Percentiles rank a stretch among this genome's conserved stretches.
Evolutionary conservation across 2,888 invertebrate genomes (phyloP).

Genomic region (Acleris sparsana): DNA sequence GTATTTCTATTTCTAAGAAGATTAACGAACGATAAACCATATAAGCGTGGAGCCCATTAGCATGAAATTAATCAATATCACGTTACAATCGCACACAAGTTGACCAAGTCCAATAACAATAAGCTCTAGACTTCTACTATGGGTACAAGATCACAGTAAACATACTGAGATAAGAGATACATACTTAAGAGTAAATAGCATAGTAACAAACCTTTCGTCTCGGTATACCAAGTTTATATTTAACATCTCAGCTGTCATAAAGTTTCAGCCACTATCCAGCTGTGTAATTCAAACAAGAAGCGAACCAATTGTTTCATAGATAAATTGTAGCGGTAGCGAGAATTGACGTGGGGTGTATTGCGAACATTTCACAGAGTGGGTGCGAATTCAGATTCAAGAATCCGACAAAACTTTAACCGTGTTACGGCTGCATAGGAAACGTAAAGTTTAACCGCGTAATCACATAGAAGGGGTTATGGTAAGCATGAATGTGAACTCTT

Average conservation of each 20-base stretch:
- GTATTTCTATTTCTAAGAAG: no score
- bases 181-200: not conserved
- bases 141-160: no score
- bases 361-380: conserved; percentile 12
- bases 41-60: no score
- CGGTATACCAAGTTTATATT: conserved; percentile 9
- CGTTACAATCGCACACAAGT: no score
- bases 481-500: no score
- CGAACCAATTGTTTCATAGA: conserved; percentile 18
- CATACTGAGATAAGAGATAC: no score
- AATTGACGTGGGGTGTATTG: conserved; percentile 15
- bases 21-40: no score
- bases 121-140: no score
- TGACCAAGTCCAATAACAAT: no score
- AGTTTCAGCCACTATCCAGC: conserved; percentile 10
- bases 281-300: conserved; percentile 15
- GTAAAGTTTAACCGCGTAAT: no score
- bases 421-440: not conserved
- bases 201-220: not conserved
- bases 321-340: conserved; percentile 17
- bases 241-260: conserved; percentile 15
- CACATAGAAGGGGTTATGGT: no score
- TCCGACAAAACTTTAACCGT: not conserved
- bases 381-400: conserved; percentile 3
- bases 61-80: no score